Conservation (phyloP, 2,113 vertebrate genomes). For the Muntiacus muntjak region DNA sequence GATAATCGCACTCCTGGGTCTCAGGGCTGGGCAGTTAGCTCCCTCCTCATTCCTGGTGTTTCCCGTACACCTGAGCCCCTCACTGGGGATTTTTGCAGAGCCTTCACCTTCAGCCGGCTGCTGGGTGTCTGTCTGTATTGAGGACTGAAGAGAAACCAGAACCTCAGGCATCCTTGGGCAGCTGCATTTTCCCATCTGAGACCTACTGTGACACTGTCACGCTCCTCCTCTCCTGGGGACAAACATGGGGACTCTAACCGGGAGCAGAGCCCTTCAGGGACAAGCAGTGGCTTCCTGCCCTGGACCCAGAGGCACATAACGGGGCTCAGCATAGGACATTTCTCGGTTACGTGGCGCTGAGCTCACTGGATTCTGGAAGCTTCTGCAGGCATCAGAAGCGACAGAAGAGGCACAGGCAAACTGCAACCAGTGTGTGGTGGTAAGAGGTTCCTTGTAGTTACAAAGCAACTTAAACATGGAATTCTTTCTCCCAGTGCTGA, state of each 20-base stretch:
- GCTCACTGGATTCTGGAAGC: not conserved
- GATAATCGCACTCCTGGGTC: not conserved
- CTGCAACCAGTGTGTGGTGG: accelerated
- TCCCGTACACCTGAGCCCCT: not conserved
- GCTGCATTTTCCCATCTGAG: too few species aligned
- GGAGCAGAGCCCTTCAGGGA: not conserved
- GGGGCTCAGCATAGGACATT: not conserved
- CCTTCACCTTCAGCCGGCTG: not conserved
- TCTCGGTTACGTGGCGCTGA: not conserved
- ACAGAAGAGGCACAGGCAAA: accelerated
- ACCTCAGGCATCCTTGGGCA: not conserved
- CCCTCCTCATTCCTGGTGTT: not conserved
- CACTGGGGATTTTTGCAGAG: accelerated
- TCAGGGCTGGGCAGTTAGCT: not conserved
- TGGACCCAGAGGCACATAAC: not conserved
- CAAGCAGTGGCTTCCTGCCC: not conserved
- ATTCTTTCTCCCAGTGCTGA: not conserved
- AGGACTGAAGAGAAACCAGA: not conserved
- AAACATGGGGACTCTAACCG: not conserved
- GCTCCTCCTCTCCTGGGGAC: not conserved
- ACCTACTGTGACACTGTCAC: accelerated
- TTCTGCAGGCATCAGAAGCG: not conserved
- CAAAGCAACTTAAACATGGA: not conserved
- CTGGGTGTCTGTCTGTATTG: not conserved
- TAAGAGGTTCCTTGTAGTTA: accelerated